Evolutionary conservation across 2,797 vertebrate species (phyloP).

Genomic region (Molothrus ater): DNA sequence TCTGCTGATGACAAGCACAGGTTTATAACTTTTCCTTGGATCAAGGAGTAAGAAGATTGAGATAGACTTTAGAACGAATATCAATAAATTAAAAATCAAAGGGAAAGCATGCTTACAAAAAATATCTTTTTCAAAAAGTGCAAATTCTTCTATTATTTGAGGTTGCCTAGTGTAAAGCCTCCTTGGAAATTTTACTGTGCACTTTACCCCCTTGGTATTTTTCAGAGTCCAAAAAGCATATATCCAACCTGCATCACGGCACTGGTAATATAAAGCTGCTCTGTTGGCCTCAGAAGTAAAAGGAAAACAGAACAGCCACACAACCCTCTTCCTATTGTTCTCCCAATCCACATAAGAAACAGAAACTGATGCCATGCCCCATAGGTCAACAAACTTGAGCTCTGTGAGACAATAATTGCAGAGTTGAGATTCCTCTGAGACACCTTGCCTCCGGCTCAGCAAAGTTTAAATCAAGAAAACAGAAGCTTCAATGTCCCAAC

Average conservation of each 20-base stretch:
- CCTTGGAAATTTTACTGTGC: background rate
- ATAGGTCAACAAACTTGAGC: conserved; percentile 52
- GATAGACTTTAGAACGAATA: background rate
- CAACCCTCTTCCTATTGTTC: background rate
- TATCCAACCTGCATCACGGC: background rate
- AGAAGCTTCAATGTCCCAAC: background rate
- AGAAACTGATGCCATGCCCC: conserved; percentile 28
- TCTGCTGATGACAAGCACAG: background rate
- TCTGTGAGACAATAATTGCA: background rate
- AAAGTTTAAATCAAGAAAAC: conserved; percentile 56
- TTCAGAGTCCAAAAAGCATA: background rate
- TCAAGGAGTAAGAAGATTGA: background rate
- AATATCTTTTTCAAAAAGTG: background rate
- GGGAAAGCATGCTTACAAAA: background rate
- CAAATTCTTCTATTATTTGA: background rate
- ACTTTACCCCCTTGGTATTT: background rate
- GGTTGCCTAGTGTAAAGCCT: background rate
- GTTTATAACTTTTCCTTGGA: background rate
- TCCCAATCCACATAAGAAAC: background rate
- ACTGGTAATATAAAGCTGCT: background rate
- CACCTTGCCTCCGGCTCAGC: conserved; percentile 33
- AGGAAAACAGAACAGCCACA: background rate
- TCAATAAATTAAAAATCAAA: conserved; percentile 5
- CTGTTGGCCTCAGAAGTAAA: background rate
- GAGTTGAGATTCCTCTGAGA: conserved; percentile 40